These are phyloP conservation scores for Craniophora ligustri DNA, from an alignment of 2,888 invertebrate genomes.

Conservation along the genomic window DNA sequence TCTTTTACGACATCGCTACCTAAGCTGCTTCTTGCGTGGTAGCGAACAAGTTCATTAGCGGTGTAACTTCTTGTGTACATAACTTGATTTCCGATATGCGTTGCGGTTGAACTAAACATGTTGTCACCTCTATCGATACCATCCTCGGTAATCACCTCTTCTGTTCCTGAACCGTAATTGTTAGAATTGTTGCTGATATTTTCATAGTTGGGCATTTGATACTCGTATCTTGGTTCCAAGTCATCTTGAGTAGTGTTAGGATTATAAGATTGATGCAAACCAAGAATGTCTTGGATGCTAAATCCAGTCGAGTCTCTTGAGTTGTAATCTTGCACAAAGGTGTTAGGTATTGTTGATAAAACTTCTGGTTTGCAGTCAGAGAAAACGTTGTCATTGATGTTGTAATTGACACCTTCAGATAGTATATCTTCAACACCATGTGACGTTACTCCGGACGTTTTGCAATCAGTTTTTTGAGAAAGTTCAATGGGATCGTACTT, in stretches of 20 bases:
- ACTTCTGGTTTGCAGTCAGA: constrained; percentile 74
- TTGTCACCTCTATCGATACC: constrained; percentile 66
- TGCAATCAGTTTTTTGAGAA: constrained; percentile 62
- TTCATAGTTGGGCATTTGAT: constrained; percentile 78
- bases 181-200: constrained; percentile 79
- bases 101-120: constrained; percentile 59
- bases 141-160: constrained; percentile 70
- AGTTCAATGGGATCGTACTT: constrained; percentile 59
- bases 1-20: constrained; percentile 69
- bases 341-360: constrained; percentile 69
- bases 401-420: constrained; percentile 72
- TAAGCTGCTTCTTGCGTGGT: constrained; percentile 72
- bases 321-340: constrained; percentile 82
- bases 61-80: constrained; percentile 71
- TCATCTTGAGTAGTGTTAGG: constrained; percentile 64
- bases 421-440: constrained; percentile 82
- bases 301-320: constrained; percentile 85
- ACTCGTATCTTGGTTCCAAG: constrained; percentile 75
- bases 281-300: constrained; percentile 85
- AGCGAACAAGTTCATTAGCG: constrained; percentile 72
- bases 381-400: constrained; percentile 66
- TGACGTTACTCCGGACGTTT: constrained; percentile 68
- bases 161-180: constrained; percentile 74
- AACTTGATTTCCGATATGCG: constrained; percentile 68
- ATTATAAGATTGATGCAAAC: constrained; percentile 78